These are phyloP conservation scores for Listrodromus nycthemerus DNA, from an alignment of 2,888 invertebrate genomes.

Conservation along the genomic window DNA sequence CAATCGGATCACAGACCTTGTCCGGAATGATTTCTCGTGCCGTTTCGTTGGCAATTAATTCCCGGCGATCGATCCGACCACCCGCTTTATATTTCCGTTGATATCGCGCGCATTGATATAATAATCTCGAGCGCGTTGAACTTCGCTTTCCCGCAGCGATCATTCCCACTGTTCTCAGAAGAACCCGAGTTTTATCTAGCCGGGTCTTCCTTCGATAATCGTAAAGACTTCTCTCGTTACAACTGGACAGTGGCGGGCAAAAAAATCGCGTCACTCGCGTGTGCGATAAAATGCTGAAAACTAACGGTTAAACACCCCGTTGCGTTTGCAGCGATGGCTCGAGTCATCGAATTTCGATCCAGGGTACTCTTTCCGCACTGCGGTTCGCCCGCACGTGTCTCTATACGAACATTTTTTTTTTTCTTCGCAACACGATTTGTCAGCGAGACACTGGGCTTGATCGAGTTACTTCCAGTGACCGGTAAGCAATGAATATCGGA, in stretches of 20 bases:
- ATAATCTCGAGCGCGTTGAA: constrained; percentile 19
- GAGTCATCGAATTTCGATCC: constrained; percentile 59
- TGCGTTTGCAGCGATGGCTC: constrained; percentile 7
- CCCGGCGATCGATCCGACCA: constrained; percentile 11
- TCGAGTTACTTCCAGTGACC: constrained; percentile 6
- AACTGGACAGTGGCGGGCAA: neutral
- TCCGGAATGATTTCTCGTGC: neutral
- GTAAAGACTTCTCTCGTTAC: constrained; percentile 25
- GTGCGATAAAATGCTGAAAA: constrained; percentile 6
- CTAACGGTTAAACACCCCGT: constrained; percentile 1
- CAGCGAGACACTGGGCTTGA: neutral
- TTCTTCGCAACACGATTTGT: constrained; percentile 4
- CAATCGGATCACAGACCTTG: constrained; percentile 22
- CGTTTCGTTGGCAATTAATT: constrained; percentile 17
- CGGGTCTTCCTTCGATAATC: constrained; percentile 17
- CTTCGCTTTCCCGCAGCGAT: constrained; percentile 1
- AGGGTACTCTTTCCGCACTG: constrained; percentile 17
- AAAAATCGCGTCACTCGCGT: neutral
- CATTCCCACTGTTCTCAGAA: neutral
- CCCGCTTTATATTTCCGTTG: constrained; percentile 34
- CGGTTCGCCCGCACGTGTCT: constrained; percentile 30
- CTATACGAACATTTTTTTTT: neutral
- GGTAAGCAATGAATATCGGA: neutral
- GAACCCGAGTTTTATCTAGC: neutral
- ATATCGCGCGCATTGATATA: neutral